A percentile compares a stretch with the other conserved stretches of the same genome.
These are phyloP conservation scores for Passerina amoena DNA, from an alignment of 2,113 vertebrate genomes.

Conservation along the genomic window DNA sequence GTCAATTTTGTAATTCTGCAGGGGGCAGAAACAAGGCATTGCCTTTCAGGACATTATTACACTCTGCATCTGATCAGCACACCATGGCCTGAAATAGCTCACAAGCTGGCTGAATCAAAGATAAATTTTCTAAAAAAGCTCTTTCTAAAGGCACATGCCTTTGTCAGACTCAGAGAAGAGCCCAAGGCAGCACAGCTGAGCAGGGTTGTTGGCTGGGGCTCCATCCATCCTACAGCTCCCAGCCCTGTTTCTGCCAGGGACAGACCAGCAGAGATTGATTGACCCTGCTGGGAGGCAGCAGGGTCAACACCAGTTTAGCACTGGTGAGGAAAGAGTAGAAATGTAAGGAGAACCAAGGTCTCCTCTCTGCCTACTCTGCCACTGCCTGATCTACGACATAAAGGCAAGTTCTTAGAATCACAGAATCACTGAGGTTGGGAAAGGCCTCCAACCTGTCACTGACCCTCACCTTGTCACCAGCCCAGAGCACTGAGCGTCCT, in stretches of 20 bases:
- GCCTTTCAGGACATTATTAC: background rate
- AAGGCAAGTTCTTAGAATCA: background rate
- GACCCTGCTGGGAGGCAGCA: background rate
- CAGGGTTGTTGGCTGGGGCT: background rate
- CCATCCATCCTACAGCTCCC: too few species aligned
- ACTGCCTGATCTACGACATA: background rate
- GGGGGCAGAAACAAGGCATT: background rate
- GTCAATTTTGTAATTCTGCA: background rate
- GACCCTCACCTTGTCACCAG: background rate
- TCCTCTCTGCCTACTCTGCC: background rate
- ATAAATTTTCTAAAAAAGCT: background rate
- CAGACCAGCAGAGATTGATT: background rate
- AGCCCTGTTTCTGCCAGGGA: background rate
- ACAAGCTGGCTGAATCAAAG: background rate
- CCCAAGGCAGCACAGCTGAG: background rate
- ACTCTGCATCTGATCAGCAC: background rate
- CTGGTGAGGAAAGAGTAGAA: background rate
- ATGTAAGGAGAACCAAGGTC: background rate
- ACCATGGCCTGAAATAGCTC: constrained; percentile 17
- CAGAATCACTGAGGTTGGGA: background rate
- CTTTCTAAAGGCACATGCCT: background rate
- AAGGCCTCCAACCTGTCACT: fast-evolving
- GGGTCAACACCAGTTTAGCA: background rate
- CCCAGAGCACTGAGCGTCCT: background rate
- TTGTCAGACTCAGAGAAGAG: background rate